These are phyloP conservation scores for Cygnus olor DNA, from an alignment of 2,797 vertebrate genomes.

Conservation along the genomic window DNA sequence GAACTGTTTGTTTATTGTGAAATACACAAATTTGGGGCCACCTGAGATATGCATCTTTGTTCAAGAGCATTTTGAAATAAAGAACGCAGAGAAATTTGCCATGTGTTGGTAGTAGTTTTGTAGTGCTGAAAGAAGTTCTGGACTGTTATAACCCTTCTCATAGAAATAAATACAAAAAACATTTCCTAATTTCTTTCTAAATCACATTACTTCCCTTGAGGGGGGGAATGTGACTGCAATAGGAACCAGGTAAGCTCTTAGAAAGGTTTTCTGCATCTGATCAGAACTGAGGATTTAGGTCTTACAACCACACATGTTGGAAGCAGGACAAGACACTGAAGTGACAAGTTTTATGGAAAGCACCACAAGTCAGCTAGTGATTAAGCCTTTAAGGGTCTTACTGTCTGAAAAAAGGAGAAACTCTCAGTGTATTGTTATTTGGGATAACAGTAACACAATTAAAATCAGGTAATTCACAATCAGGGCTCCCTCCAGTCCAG, in stretches of 20 bases:
- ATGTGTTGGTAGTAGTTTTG: not conserved
- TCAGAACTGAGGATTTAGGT: constrained; percentile 1
- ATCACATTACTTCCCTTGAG: not conserved
- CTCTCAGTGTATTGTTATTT: not conserved
- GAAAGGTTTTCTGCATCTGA: not conserved
- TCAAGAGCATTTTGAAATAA: not conserved
- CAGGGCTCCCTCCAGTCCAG: not conserved
- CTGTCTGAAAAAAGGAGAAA: not conserved
- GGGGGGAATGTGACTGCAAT: not conserved
- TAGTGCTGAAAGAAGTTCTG: not conserved
- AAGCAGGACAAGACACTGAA: not conserved
- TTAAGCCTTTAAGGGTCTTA: not conserved
- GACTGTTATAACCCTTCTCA: not conserved
- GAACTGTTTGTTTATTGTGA: not conserved
- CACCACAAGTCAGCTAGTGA: not conserved
- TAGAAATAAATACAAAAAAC: not conserved
- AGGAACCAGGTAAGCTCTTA: not conserved
- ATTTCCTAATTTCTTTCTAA: not conserved
- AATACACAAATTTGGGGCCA: not conserved
- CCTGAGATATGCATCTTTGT: not conserved
- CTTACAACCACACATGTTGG: not conserved
- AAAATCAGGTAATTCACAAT: not conserved
- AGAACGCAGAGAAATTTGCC: not conserved
- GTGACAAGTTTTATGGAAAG: not conserved
- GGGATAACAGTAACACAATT: not conserved